A percentile compares a stretch with the other conserved stretches of the same genome.
These are phyloP conservation scores for Epicauta chinensis DNA, from an alignment of 1,140 invertebrate genomes.

Conservation along the genomic window DNA sequence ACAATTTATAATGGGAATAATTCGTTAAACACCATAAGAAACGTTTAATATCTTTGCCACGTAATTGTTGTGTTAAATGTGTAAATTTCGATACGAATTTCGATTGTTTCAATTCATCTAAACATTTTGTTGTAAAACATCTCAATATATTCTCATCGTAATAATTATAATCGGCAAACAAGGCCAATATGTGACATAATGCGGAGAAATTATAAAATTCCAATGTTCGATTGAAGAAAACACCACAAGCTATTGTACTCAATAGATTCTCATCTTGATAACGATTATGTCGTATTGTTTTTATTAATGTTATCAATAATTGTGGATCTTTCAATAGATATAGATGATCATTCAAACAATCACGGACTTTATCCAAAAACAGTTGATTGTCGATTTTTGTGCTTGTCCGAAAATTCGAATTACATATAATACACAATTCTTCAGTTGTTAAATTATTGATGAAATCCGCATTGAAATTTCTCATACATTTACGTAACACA, in stretches of 20 bases:
- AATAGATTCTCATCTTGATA: conserved; percentile 39
- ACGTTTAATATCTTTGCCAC: conserved; percentile 38
- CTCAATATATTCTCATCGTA: conserved; percentile 37
- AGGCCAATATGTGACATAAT: conserved; percentile 37
- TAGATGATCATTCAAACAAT: conserved; percentile 35
- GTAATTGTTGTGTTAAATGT: conserved; percentile 26
- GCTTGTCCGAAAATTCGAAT: conserved; percentile 40
- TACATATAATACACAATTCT: conserved; percentile 38
- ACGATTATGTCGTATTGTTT: conserved; percentile 38
- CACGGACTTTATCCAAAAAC: conserved; percentile 29
- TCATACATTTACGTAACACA: conserved; percentile 31
- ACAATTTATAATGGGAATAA: conserved; percentile 24
- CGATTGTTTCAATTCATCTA: conserved; percentile 21
- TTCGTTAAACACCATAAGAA: conserved; percentile 36
- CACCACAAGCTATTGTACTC: conserved; percentile 33
- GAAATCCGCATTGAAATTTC: conserved; percentile 18
- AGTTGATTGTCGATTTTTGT: conserved; percentile 33
- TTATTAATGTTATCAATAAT: conserved; percentile 37
- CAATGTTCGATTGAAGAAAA: conserved; percentile 40
- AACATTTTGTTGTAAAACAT: conserved; percentile 24
- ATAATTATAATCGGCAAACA: conserved; percentile 38
- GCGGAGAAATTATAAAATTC: conserved; percentile 35
- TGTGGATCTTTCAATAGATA: conserved; percentile 34
- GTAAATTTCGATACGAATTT: conserved; percentile 18
- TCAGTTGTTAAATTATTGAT: conserved; percentile 29